Conservation (phyloP, 1,140 invertebrate species). For the Drosophila funebris region DNA sequence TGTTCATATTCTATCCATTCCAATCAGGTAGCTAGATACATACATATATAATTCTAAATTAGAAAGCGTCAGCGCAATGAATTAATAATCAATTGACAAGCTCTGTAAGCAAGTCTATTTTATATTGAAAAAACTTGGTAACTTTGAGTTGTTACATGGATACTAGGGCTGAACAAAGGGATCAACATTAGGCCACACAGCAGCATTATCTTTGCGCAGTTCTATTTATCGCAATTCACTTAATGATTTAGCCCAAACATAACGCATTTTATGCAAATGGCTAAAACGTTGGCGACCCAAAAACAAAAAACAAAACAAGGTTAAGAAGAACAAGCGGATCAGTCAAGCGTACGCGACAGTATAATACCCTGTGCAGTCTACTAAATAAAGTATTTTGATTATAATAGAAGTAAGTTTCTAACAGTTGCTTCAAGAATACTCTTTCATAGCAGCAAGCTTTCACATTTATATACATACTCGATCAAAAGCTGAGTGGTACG, state of each 20-base stretch:
- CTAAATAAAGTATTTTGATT: no score
- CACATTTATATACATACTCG: no score
- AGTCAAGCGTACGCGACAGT: no score
- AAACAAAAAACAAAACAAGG: constrained; percentile 18
- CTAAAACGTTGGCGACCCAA: not conserved
- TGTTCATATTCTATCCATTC: constrained; percentile 36
- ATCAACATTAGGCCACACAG: constrained; percentile 1
- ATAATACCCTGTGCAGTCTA: no score
- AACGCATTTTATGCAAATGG: constrained; percentile 59
- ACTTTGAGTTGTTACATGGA: no score
- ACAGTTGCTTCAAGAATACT: no score
- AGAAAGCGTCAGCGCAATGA: constrained; percentile 32
- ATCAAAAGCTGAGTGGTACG: no score
- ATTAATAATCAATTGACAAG: constrained; percentile 15
- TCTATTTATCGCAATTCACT: constrained; percentile 25
- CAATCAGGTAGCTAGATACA: constrained; percentile 27
- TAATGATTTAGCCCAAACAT: constrained; percentile 44
- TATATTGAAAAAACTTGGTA: no score
- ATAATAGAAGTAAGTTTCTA: no score
- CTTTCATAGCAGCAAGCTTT: no score
- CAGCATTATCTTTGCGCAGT: constrained; percentile 16
- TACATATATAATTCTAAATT: constrained; percentile 43
- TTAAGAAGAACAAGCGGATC: no score
- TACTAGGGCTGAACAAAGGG: not conserved
- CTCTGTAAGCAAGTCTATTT: not conserved